Evolutionary conservation across 2,113 vertebrate genomes (phyloP).

Genomic region (Heptranchias perlo): DNA sequence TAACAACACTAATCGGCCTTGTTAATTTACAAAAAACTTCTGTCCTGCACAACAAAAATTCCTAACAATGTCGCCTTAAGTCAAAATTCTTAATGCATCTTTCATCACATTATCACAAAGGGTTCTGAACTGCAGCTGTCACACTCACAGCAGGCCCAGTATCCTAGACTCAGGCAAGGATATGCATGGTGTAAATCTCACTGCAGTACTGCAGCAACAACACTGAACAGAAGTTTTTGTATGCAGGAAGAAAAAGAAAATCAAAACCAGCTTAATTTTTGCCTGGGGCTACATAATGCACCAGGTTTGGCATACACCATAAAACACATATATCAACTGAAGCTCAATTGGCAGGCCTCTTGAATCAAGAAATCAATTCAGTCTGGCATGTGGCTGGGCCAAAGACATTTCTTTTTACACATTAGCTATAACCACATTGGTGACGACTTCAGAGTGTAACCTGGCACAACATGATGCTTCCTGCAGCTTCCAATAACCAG

Average conservation of each 20-base stretch:
- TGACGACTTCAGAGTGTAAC: constrained; percentile 59
- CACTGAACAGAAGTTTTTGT: not conserved
- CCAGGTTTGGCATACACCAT: not conserved
- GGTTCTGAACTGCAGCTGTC: constrained; percentile 13
- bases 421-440: constrained; percentile 54
- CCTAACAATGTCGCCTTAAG: not conserved
- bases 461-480: constrained; percentile 61
- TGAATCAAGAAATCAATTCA: not conserved
- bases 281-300: not conserved
- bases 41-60: not conserved
- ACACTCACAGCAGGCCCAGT: not conserved
- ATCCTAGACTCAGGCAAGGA: not conserved
- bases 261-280: not conserved
- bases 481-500: constrained; percentile 55
- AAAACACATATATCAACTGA: not conserved
- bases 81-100: not conserved
- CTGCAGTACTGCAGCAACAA: not conserved
- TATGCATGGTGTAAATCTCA: not conserved
- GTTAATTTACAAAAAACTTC: not conserved
- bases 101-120: not conserved
- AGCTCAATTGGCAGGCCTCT: not conserved
- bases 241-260: not conserved
- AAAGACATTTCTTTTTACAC: constrained; percentile 53
- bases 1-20: not conserved
- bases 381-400: not conserved